Evolutionary conservation across 2,888 invertebrate genomes (phyloP).

Genomic region (Heliothis peltigera): DNA sequence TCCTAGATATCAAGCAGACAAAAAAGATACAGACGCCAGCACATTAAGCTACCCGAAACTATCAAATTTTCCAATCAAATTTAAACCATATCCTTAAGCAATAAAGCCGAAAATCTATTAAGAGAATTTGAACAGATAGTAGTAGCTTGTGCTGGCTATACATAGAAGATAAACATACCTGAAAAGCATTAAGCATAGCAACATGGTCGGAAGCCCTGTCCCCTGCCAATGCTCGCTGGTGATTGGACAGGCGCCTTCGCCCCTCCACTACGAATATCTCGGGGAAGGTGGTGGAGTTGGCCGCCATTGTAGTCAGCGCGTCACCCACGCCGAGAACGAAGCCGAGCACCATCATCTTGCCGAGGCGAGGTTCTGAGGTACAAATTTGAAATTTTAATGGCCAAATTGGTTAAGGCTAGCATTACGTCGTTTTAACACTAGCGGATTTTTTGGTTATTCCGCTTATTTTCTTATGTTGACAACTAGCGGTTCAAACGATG

Average conservation of each 20-base stretch:
- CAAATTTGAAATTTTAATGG: no score
- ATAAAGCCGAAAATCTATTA: no score
- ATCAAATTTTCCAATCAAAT: no score
- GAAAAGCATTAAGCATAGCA: slow-evolving; percentile 97
- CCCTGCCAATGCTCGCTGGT: slow-evolving; percentile 96
- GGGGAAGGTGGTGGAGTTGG: slow-evolving; percentile 98
- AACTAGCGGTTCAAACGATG: no score
- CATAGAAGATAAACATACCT: slow-evolving; percentile 82
- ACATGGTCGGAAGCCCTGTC: slow-evolving; percentile 97
- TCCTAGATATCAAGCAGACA: no score
- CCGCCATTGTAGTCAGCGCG: slow-evolving; percentile 97
- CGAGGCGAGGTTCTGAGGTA: slow-evolving; percentile 95
- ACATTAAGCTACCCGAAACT: no score
- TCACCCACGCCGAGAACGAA: slow-evolving; percentile 97
- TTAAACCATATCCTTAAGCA: no score
- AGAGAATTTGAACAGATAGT: not conserved
- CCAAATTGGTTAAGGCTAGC: no score
- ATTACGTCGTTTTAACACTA: no score
- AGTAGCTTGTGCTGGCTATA: not conserved
- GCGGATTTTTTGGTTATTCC: no score
- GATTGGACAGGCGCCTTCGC: slow-evolving; percentile 93
- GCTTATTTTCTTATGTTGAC: no score
- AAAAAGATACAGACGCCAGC: no score
- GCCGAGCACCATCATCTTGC: slow-evolving; percentile 99
- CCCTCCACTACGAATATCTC: slow-evolving; percentile 97